Evolutionary conservation across 2,113 vertebrate genomes (phyloP).

Genomic region (Gallinago media): DNA sequence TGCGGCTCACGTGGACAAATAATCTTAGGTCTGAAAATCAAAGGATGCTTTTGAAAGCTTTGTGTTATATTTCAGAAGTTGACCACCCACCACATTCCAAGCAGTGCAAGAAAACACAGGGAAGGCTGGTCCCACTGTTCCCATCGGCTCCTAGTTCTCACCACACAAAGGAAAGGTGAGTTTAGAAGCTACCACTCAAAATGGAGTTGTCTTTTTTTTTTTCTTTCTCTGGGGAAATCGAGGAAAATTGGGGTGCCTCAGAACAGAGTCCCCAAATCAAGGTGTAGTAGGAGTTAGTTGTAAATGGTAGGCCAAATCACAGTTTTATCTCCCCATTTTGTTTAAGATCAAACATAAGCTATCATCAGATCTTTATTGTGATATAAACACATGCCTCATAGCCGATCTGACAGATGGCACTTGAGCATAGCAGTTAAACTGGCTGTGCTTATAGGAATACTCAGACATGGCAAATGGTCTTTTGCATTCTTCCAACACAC

Average conservation of each 20-base stretch:
- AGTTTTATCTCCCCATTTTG: background rate
- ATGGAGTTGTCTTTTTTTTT: background rate
- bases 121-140: background rate
- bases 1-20: background rate
- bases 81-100: background rate
- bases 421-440: background rate
- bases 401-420: constrained; percentile 40
- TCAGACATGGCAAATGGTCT: constrained; percentile 16
- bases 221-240: background rate
- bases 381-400: background rate
- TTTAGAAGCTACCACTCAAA: background rate
- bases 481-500: constrained; percentile 10
- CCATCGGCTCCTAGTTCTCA: background rate
- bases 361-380: background rate
- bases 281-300: background rate
- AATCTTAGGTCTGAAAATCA: background rate
- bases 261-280: background rate
- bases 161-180: background rate
- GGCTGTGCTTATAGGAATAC: background rate
- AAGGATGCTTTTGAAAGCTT: background rate
- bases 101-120: background rate
- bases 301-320: background rate
- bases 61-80: background rate
- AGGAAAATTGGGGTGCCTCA: background rate
- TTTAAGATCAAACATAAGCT: background rate